Evolutionary conservation across 2,797 vertebrate genomes (phyloP).

Genomic region (Caiman crocodilus): DNA sequence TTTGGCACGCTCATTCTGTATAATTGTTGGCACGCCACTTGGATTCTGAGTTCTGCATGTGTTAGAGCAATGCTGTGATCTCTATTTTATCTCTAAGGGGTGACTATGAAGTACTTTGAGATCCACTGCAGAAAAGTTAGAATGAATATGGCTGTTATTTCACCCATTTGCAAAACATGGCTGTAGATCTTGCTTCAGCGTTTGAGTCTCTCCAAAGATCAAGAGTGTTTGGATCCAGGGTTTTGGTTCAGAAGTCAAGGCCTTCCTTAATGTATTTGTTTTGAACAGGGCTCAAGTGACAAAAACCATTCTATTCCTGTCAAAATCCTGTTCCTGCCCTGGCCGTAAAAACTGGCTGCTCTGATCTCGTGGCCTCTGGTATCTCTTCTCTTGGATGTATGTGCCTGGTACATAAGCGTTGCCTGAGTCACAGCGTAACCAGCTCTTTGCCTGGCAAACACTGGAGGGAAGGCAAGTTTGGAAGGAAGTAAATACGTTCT

Average conservation of each 20-base stretch:
- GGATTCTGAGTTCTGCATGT: too few species aligned
- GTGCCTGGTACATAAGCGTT: neutral
- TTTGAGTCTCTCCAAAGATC: neutral
- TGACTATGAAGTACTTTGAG: neutral
- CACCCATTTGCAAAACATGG: neutral
- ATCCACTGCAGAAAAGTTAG: neutral
- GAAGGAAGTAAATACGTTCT: slow-evolving; percentile 6
- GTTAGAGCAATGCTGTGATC: too few species aligned
- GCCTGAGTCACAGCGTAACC: slow-evolving; percentile 25
- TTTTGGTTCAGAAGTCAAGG: neutral
- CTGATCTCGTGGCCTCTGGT: neutral
- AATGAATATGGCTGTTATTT: neutral
- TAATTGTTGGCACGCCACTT: too few species aligned
- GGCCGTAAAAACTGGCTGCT: neutral
- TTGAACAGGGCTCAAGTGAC: neutral
- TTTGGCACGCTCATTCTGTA: too few species aligned
- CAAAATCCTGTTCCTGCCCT: neutral
- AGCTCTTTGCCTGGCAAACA: slow-evolving; percentile 5
- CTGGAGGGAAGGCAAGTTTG: neutral
- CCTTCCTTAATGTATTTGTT: neutral
- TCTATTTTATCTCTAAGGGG: neutral
- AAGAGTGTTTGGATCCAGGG: neutral
- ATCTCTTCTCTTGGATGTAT: neutral
- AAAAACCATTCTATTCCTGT: neutral
- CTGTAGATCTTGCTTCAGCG: neutral